A percentile compares a stretch with the other conserved stretches of the same genome.
phyloP scores from a whole-genome alignment of 1,140 invertebrate species.

The Conopomorpha cramerella region DNA sequence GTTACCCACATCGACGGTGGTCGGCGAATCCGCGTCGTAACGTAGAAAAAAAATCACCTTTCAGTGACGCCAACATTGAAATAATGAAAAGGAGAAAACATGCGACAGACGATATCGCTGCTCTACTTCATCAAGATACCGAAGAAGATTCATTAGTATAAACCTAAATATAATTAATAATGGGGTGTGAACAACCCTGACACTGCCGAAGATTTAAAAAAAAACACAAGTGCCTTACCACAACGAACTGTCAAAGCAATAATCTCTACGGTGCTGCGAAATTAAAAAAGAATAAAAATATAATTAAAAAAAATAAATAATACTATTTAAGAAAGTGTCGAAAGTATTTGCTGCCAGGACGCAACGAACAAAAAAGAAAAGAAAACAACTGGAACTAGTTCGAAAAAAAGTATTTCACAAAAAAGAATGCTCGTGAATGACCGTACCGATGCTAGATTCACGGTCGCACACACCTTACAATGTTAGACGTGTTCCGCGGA shows the following conservation, averaged over 20 bases:
- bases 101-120: constrained; percentile 38
- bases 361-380: constrained; percentile 1
- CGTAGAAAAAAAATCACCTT: too few relatives aligned
- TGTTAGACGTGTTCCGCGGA: constrained; percentile 95
- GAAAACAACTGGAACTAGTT: too few relatives aligned
- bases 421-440: neutral
- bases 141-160: constrained; percentile 39
- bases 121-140: constrained; percentile 50
- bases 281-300: constrained; percentile 39
- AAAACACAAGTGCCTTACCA: constrained; percentile 38
- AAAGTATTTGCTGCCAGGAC: too few relatives aligned
- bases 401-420: too few relatives aligned
- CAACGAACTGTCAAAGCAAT: constrained; percentile 24
- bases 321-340: constrained; percentile 10
- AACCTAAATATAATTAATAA: constrained; percentile 20
- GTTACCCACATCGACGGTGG: too few relatives aligned
- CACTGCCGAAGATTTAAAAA: constrained; percentile 23
- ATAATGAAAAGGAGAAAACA: constrained; percentile 50
- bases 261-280: constrained; percentile 39
- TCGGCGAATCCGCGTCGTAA: too few relatives aligned
- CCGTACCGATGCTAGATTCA: neutral
- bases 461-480: constrained; percentile 57
- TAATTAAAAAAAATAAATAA: constrained; percentile 26
- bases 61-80: too few relatives aligned
- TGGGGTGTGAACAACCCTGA: constrained; percentile 4